Base-by-base conservation (phyloP, 2,797 vertebrate genomes). In the Pseudopleuronectes americanus region DNA sequence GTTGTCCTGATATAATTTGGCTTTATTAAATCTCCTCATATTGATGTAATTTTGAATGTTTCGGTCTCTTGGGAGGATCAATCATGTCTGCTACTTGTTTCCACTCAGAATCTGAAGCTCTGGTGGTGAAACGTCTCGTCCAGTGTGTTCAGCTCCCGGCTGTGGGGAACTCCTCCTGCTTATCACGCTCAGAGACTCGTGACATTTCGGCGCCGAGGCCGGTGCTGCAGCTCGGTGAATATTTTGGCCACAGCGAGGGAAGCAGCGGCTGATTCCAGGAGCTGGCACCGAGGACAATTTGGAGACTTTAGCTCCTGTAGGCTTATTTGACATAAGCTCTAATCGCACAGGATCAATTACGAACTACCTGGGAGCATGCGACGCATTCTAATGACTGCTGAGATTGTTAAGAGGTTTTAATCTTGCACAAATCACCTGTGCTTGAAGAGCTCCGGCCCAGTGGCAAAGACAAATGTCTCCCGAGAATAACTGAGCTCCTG, bases 281-380 rank as follows among this genome's bases (percentile, higher is more conserved):
- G 68, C 54, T 75, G 68, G 73, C 74, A 77, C 71, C 0, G 0
- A 57, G 60, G 54, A 64, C 57, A 68, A 68, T 70, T 70, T 66
- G 64, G 76, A 70, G 43, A 77, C 65, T 71, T 76, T 3, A 38
- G 67, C 79, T 63, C 69, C 71, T 68, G 67, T 63, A 13, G 61
- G 66, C 70, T 65, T 69, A 77, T 74, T 85, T 64, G 52, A 64
- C 71, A 63, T 68, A 69, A 84, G 65, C 77, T 57, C 24, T 74
- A 80, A 80, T 81, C 56, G 8, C 87, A 69, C 26, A 51, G 71
- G 81, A 79, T 77, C 74, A 84, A 84, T 90, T 83, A 77, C 13
- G 0, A 68, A 45, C 33, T 79, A 83, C 76, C 74, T 76, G 77
- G 57, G 74, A 80, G 81, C 68, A 73, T 59, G 73, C 54, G 31